These are phyloP conservation scores for Tachysurus fulvidraco DNA, from an alignment of 2,113 vertebrate genomes.

Conservation along the genomic window DNA sequence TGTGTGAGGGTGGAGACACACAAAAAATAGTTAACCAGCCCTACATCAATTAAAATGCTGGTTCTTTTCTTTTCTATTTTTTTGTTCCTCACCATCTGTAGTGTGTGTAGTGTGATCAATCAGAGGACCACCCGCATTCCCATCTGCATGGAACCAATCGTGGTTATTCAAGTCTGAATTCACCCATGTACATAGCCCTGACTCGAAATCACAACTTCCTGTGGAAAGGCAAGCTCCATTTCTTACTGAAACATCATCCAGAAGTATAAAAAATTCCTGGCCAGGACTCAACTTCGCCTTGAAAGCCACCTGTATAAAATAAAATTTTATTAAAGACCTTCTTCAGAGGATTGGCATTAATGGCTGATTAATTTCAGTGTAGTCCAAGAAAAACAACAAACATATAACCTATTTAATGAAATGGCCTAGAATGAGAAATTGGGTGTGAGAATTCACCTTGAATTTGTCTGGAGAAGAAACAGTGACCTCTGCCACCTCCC, in stretches of 20 bases:
- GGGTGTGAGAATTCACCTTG: conserved; percentile 47
- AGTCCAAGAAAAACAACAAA: background rate
- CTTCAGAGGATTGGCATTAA: background rate
- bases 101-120: conserved; percentile 68
- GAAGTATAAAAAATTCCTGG: conserved; percentile 50
- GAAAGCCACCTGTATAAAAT: conserved; percentile 66
- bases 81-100: conserved; percentile 58
- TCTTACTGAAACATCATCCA: conserved; percentile 70
- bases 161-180: conserved; percentile 54
- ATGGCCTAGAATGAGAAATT: background rate
- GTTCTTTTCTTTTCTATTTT: background rate
- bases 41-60: background rate
- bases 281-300: conserved; percentile 48
- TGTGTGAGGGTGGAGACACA: background rate
- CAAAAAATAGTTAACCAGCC: background rate
- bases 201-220: conserved; percentile 75
- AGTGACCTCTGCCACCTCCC: conserved; percentile 73
- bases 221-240: conserved; percentile 60
- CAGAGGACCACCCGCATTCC: conserved; percentile 58
- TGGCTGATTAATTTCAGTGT: background rate
- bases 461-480: conserved; percentile 66
- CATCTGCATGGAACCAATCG: conserved; percentile 67
- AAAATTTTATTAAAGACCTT: conserved; percentile 2
- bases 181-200: conserved; percentile 68
- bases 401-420: background rate